phyloP scores from a whole-genome alignment of 2,113 vertebrate species.

The Condylura cristata region DNA sequence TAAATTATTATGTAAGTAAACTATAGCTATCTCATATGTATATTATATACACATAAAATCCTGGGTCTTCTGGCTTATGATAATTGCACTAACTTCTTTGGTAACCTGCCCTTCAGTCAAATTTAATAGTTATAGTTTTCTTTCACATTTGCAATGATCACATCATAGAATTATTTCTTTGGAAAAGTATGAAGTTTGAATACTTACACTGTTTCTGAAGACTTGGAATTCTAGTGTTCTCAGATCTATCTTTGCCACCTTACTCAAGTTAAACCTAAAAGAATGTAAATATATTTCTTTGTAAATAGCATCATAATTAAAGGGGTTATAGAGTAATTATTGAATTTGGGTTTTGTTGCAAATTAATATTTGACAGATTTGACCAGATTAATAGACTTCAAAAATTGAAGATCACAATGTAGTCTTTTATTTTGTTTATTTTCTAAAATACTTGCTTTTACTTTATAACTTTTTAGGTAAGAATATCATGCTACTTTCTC shows the following conservation, averaged over 20 bases:
- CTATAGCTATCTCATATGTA: neutral
- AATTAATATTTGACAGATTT: conserved; percentile 19
- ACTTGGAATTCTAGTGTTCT: conserved; percentile 96
- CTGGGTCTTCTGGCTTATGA: neutral
- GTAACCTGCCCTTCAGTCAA: neutral
- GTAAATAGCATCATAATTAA: conserved; percentile 23
- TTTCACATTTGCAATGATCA: neutral
- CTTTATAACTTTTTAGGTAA: conserved; percentile 20
- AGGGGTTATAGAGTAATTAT: neutral
- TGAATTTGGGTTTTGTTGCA: neutral
- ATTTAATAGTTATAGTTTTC: neutral
- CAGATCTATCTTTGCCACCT: conserved; percentile 90
- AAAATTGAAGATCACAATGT: neutral
- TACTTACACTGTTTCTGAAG: conserved; percentile 94
- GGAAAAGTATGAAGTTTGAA: neutral
- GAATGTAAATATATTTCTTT: neutral
- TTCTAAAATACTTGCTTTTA: conserved; percentile 37
- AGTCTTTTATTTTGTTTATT: neutral
- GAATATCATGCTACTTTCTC: neutral
- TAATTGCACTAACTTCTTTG: neutral
- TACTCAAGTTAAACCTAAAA: conserved; percentile 93
- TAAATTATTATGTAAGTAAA: neutral
- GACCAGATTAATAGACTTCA: neutral
- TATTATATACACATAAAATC: too few relatives aligned
- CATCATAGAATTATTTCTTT: neutral